Conservation (phyloP, 1,140 invertebrate genomes). For the Episyrphus balteatus region DNA sequence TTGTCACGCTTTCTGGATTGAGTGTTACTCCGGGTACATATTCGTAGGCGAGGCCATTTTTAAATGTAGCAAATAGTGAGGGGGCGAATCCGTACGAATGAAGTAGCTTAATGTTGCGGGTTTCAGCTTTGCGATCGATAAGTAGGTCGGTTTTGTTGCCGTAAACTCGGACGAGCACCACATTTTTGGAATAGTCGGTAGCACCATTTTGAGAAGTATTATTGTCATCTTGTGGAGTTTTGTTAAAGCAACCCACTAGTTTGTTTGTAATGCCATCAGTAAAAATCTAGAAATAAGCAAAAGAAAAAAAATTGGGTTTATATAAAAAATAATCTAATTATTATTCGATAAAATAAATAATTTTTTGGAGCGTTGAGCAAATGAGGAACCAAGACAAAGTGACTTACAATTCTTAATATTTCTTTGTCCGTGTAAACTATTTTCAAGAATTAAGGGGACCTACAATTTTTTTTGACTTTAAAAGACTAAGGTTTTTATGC, state of each 20-base stretch:
- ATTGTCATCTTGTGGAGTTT: constrained; percentile 17
- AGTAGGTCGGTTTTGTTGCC: constrained; percentile 87
- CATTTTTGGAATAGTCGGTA: constrained; percentile 46
- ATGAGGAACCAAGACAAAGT: no score
- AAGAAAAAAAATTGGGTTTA: neutral
- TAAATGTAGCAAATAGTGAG: constrained; percentile 79
- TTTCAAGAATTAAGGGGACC: no score
- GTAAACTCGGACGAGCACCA: constrained; percentile 83
- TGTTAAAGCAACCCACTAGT: constrained; percentile 65
- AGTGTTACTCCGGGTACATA: constrained; percentile 77
- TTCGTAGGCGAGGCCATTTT: constrained; percentile 90
- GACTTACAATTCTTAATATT: no score
- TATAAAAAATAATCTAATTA: constrained; percentile 2
- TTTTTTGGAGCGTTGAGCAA: no score
- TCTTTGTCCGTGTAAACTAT: no score
- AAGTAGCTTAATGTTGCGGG: constrained; percentile 56
- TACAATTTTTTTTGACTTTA: no score
- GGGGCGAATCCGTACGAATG: constrained; percentile 68
- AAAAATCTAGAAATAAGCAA: constrained; percentile 54
- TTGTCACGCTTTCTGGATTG: constrained; percentile 54
- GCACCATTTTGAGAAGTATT: constrained; percentile 10
- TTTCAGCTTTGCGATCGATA: constrained; percentile 80
- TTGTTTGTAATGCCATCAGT: constrained; percentile 95
- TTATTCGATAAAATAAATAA: no score
- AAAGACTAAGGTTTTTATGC: no score